Conservation (phyloP, 2,797 vertebrate genomes). For the Lithobates sylvaticus region DNA sequence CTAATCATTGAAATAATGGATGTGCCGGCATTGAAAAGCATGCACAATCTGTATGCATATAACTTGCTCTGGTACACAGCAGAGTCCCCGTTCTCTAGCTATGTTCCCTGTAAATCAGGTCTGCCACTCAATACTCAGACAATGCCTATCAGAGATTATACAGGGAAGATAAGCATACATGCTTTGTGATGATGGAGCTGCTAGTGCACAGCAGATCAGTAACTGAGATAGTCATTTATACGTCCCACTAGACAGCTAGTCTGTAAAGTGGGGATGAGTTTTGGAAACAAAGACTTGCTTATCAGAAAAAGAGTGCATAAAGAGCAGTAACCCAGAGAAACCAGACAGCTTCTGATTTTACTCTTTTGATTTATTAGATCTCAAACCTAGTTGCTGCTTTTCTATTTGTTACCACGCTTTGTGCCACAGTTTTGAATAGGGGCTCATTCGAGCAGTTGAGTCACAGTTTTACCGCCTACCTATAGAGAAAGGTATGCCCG, state of each 20-base stretch:
- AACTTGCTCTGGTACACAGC: constrained; percentile 34
- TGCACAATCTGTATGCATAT: constrained; percentile 4
- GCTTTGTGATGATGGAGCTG: neutral
- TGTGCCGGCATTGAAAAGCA: constrained; percentile 36
- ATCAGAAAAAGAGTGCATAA: neutral
- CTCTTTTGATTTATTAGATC: too few species aligned
- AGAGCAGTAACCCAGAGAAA: too few species aligned
- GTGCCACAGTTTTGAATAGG: too few species aligned
- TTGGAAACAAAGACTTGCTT: neutral
- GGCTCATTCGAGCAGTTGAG: too few species aligned
- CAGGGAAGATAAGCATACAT: constrained; percentile 12
- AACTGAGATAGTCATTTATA: constrained; percentile 4
- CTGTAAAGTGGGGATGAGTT: neutral
- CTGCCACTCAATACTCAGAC: constrained; percentile 2
- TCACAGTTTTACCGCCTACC: too few species aligned
- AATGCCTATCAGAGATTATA: neutral
- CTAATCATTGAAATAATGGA: constrained; percentile 49
- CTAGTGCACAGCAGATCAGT: neutral
- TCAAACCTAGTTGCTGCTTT: too few species aligned
- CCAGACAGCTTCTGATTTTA: too few species aligned
- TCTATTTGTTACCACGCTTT: too few species aligned
- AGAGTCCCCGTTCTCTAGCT: neutral
- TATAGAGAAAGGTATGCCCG: too few species aligned
- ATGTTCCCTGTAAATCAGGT: constrained; percentile 2
- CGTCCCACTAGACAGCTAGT: neutral